phyloP scores from a whole-genome alignment of 2,113 vertebrate genomes.

The Erythrolamprus reginae region DNA sequence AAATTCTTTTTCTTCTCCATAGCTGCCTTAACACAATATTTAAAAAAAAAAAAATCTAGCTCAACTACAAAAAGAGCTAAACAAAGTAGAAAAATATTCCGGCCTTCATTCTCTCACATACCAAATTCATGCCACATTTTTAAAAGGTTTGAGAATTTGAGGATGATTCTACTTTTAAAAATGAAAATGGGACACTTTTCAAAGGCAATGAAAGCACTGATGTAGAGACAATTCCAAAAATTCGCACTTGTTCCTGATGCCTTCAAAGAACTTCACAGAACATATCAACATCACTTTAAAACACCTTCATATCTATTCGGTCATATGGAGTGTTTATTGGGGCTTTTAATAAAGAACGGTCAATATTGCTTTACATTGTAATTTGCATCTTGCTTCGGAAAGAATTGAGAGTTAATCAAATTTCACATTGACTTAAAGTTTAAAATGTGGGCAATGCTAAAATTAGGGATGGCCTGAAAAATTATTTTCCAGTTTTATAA shows the following conservation, averaged over 20 bases:
- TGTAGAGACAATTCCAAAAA: not conserved
- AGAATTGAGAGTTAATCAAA: not conserved
- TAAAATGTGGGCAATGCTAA: not conserved
- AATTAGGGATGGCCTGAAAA: constrained; percentile 64
- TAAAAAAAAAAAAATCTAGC: constrained; percentile 25
- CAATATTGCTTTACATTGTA: not conserved
- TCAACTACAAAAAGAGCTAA: constrained; percentile 41
- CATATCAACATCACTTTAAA: not conserved
- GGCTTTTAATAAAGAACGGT: not conserved
- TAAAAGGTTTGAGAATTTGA: constrained; percentile 45
- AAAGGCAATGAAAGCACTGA: not conserved
- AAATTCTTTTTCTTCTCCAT: constrained; percentile 8
- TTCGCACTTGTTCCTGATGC: not conserved
- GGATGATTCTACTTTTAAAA: constrained; percentile 39
- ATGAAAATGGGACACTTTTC: not conserved
- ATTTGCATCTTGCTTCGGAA: not conserved
- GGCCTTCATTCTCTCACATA: constrained; percentile 16
- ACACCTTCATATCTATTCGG: not conserved
- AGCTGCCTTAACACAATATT: not conserved
- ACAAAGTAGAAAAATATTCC: constrained; percentile 33
- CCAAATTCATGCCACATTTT: constrained; percentile 44
- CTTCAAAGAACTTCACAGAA: not conserved
- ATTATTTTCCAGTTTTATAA: constrained; percentile 60
- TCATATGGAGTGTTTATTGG: not conserved
- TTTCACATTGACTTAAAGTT: not conserved